A percentile compares a stretch with the other conserved stretches of the same genome.
Conservation (phyloP, 1,140 invertebrate species). For the Nephotettix cincticeps region DNA sequence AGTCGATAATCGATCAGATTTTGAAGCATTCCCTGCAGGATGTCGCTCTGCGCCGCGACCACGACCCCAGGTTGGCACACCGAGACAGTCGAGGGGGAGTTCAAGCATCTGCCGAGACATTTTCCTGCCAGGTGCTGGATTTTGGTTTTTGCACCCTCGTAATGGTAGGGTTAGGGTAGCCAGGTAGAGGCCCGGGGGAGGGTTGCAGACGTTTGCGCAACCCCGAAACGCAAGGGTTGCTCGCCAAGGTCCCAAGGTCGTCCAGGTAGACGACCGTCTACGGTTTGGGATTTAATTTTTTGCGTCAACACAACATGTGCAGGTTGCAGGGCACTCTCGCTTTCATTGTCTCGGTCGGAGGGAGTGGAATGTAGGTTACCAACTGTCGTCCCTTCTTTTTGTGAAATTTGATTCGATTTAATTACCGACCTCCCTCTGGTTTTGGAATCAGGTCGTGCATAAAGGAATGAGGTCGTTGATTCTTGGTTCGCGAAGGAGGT, state of each 20-base stretch:
- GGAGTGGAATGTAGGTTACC: slow-evolving; percentile 11
- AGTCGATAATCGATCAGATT: no score
- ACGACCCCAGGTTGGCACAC: no score
- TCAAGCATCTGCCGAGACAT: neutral
- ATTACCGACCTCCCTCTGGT: neutral
- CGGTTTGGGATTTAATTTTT: no score
- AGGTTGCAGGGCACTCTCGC: slow-evolving; percentile 17
- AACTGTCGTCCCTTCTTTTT: neutral
- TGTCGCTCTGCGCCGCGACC: no score
- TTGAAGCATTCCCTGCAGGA: no score
- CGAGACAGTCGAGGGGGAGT: no score
- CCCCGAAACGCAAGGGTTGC: slow-evolving; percentile 21
- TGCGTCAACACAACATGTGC: neutral
- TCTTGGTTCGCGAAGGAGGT: no score
- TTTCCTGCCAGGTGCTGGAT: slow-evolving; percentile 10
- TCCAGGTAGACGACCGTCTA: neutral
- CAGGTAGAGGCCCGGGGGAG: slow-evolving; percentile 10
- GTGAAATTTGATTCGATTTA: slow-evolving; percentile 11
- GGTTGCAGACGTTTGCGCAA: slow-evolving; percentile 23
- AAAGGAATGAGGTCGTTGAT: neutral
- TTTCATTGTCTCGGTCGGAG: slow-evolving; percentile 3
- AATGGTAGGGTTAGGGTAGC: slow-evolving; percentile 15
- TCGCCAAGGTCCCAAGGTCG: slow-evolving; percentile 1
- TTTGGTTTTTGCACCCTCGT: slow-evolving; percentile 16
- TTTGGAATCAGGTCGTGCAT: neutral